Evolutionary conservation across 2,113 vertebrate genomes (phyloP), one percentile per base, ranked within the genome.

Genomic region (Tragelaphus buxtoni): DNA sequence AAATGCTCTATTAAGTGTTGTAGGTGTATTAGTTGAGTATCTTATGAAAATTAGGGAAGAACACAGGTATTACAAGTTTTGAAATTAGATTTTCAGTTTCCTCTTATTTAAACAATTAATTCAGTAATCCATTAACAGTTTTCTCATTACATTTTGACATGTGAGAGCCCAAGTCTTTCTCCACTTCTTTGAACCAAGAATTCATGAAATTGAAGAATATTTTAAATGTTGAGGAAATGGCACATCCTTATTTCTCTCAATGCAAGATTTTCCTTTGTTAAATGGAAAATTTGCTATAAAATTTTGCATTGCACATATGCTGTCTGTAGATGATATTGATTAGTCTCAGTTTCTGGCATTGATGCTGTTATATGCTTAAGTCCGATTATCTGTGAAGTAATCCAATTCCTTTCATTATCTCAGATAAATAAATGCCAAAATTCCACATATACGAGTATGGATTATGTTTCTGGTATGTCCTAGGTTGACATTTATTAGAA

Each of bases 401-500:
- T 79, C 18, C 26, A 47, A 2, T 39, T 88, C 84, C n/a, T 88
- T 83, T 81, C 65, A 76, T 95, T 96, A 30, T 83, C 45, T 65
- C 79, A 63, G 51, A 39, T 89, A 91, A 65, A 85, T 58, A 35
- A 94, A 60, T 88, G 39, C 30, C 81, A 88, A 22, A 45, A 55
- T 86, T 60, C 58, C 42, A n/a, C 42, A 32, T 92, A 47, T 35
- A 53, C 49, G 28, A 63, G 16, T 61, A 28, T 28, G 51, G n/a
- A 90, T 89, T 92, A 12, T 53, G 58, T 80, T 90, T 92, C 53
- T 86, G n/a, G 2, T 96, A 24, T 74, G 17, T 65, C 22, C 60
- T 88, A 45, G 17, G n/a, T 63, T 94, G 83, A 85, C 32, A 88
- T 94, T 42, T 88, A 28, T 92, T 85, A 83, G 82, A 96, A 94